Evolutionary conservation across 1,140 invertebrate genomes (phyloP).

Genomic region (Chironomus striatipennis): DNA sequence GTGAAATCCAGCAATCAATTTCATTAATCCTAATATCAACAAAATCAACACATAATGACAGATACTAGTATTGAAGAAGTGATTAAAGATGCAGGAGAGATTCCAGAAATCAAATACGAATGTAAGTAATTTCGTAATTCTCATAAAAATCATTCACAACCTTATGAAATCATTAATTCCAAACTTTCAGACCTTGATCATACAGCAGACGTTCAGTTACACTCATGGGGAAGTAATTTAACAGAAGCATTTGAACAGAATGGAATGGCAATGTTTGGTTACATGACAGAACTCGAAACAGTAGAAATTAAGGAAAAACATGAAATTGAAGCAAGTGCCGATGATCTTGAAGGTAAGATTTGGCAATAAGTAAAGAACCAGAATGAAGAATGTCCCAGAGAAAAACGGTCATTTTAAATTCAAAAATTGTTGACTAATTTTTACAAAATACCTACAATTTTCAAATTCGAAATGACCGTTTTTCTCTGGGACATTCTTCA

Average conservation of each 20-base stretch:
- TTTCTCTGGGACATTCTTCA: too few species aligned
- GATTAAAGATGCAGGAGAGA: conserved; percentile 6
- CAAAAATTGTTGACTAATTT: too few species aligned
- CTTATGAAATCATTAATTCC: conserved; percentile 31
- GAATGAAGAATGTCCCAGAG: too few species aligned
- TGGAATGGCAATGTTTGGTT: conserved; percentile 91
- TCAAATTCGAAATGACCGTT: too few species aligned
- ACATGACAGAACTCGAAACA: conserved; percentile 88
- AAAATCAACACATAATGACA: too few species aligned
- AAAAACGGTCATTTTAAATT: not conserved
- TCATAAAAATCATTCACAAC: not conserved
- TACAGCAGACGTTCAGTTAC: conserved; percentile 93
- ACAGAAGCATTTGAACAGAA: conserved; percentile 93
- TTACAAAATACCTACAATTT: too few species aligned
- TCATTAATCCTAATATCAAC: too few species aligned
- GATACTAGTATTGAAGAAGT: not conserved
- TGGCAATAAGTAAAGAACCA: too few species aligned
- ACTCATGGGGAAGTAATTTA: conserved; percentile 83
- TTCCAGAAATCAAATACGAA: conserved; percentile 39
- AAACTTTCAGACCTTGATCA: conserved; percentile 88
- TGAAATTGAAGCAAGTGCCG: conserved; percentile 73
- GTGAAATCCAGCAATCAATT: too few species aligned
- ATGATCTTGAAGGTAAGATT: conserved; percentile 65
- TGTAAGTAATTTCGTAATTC: conserved; percentile 31
- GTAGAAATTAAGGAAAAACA: conserved; percentile 73